A percentile compares a stretch with the other conserved stretches of the same genome.
Conservation (phyloP, 37 sponge, comb jelly and placozoan genomes). For the Mnemiopsis leidyi region DNA sequence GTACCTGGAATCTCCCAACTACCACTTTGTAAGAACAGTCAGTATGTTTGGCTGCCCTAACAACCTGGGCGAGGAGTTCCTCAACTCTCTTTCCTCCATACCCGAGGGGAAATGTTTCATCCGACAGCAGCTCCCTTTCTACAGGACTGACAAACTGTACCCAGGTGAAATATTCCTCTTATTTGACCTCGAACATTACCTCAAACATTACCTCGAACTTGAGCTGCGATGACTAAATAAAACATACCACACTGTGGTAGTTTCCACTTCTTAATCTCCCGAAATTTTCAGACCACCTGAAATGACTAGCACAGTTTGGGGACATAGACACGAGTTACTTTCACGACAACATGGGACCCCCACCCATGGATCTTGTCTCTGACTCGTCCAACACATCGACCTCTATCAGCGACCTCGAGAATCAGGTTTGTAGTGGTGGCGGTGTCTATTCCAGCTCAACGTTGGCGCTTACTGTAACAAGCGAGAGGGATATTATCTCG, state of each 20-base stretch:
- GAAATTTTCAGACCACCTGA: constrained; percentile 5
- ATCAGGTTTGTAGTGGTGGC: not conserved
- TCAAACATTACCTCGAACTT: no score
- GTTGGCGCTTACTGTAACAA: no score
- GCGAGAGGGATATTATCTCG: no score
- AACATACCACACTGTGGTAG: no score
- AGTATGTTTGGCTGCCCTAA: not conserved
- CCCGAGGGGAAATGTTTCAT: not conserved
- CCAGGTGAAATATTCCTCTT: no score
- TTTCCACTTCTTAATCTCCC: no score
- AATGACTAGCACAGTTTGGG: not conserved
- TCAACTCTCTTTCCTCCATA: not conserved
- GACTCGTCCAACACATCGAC: not conserved
- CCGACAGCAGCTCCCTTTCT: not conserved
- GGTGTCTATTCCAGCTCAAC: no score
- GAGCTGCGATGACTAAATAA: no score
- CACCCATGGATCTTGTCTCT: not conserved
- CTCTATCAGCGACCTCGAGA: not conserved
- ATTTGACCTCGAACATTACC: no score
- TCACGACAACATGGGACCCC: constrained; percentile 24
- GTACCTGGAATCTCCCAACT: not conserved
- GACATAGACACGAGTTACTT: not conserved
- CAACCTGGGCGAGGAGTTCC: constrained; percentile 3
- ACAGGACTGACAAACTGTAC: constrained; percentile 20
- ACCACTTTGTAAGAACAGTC: not conserved